A percentile compares a stretch with the other conserved stretches of the same genome.
These are phyloP conservation scores for Palythoa caribaeorum DNA, from an alignment of 92 coral and sea anemone species.

Conservation along the genomic window DNA sequence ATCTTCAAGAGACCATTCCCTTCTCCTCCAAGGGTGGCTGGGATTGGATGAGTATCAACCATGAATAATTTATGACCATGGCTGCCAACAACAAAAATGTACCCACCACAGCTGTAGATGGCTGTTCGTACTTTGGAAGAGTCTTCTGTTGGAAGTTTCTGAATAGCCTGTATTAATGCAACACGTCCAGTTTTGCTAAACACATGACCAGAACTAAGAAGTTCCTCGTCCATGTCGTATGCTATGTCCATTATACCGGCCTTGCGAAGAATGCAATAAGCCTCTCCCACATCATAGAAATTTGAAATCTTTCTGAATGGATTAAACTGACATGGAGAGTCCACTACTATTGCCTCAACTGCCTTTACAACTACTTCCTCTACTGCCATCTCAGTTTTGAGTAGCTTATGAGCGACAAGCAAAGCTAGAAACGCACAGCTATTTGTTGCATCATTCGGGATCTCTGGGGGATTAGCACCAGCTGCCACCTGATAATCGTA, in stretches of 20 bases:
- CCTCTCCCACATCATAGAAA: conserved; percentile 57
- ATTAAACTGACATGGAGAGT: conserved; percentile 55
- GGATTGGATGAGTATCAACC: conserved; percentile 49
- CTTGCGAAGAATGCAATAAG: conserved; percentile 49
- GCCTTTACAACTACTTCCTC: conserved; percentile 8
- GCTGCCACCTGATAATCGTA: conserved; percentile 47
- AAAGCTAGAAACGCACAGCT: conserved; percentile 53
- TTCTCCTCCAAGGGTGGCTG: conserved; percentile 41
- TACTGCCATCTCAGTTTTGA: not conserved
- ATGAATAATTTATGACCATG: conserved; percentile 20
- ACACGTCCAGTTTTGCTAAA: conserved; percentile 55
- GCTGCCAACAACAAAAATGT: conserved; percentile 46
- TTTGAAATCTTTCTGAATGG: conserved; percentile 34
- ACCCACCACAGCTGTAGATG: conserved; percentile 51
- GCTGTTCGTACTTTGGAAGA: conserved; percentile 18
- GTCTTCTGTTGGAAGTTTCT: conserved; percentile 4
- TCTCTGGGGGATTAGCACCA: conserved; percentile 28
- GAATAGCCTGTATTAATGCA: not conserved
- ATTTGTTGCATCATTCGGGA: conserved; percentile 49
- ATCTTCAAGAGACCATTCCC: conserved; percentile 56
- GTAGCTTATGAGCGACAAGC: conserved; percentile 37
- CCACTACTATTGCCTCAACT: conserved; percentile 4
- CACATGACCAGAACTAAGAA: conserved; percentile 29
- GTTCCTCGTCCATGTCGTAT: conserved; percentile 56
- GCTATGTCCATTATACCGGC: conserved; percentile 41